Evolutionary conservation across 2,797 vertebrate genomes (phyloP).

Genomic region (Anguilla pacifica): DNA sequence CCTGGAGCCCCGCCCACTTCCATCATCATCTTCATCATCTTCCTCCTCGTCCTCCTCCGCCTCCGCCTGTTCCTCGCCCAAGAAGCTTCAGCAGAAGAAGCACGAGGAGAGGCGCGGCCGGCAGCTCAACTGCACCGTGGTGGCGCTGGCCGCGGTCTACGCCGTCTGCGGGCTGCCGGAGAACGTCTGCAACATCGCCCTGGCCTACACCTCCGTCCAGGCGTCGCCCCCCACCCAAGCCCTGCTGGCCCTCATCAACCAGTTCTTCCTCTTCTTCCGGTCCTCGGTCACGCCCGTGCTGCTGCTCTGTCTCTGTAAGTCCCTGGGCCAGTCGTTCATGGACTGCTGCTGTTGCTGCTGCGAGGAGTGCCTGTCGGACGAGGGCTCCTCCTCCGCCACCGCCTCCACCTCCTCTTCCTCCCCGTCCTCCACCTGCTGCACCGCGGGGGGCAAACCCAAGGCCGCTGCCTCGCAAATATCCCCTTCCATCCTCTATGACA

Average conservation of each 20-base stretch:
- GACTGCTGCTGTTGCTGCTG: conserved; percentile 96
- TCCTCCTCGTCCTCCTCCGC: conserved; percentile 53
- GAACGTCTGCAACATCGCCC: conserved; percentile 80
- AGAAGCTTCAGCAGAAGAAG: conserved; percentile 56
- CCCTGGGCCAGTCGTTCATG: conserved; percentile 89
- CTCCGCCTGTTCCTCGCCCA: conserved; percentile 41
- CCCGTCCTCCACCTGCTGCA: conserved; percentile 45
- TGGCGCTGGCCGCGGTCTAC: conserved; percentile 79
- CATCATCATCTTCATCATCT: conserved; percentile 44
- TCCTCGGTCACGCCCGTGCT: conserved; percentile 82
- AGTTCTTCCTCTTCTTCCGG: conserved; percentile 88
- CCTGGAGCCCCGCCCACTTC: conserved; percentile 46
- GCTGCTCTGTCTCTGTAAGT: conserved; percentile 84
- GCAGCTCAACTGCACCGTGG: conserved; percentile 80
- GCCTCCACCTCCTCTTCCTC: conserved; percentile 47
- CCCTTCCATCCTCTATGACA: conserved; percentile 71
- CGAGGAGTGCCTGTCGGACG: conserved; percentile 72
- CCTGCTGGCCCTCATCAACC: conserved; percentile 81
- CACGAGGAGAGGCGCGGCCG: conserved; percentile 59
- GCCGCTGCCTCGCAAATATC: conserved; percentile 57
- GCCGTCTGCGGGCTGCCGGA: conserved; percentile 84
- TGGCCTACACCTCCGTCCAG: conserved; percentile 77
- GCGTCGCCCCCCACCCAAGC: conserved; percentile 70
- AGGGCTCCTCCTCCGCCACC: conserved; percentile 43
- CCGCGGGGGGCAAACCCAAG: conserved; percentile 72